Percentiles rank a stretch among this genome's conserved stretches.
phyloP scores from a whole-genome alignment of 1,140 invertebrate species.

The Temnothorax nylanderi region DNA sequence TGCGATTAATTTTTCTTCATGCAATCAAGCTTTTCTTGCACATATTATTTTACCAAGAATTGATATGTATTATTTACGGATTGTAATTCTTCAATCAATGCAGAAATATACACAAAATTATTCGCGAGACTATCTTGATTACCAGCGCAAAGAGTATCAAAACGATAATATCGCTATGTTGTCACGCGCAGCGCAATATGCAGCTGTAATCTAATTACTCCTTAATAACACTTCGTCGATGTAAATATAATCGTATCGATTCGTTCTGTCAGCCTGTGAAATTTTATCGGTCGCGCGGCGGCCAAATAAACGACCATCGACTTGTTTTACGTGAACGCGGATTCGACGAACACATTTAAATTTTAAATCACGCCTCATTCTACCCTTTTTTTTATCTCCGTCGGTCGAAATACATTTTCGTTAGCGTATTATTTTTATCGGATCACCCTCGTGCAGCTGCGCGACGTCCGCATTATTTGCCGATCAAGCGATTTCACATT shows the following conservation, averaged over 20 bases:
- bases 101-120: background rate
- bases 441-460: constrained; percentile 24
- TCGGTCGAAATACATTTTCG: constrained; percentile 43
- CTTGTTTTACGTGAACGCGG: constrained; percentile 55
- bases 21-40: background rate
- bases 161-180: constrained; percentile 6
- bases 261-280: constrained; percentile 25
- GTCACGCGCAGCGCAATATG: constrained; percentile 6
- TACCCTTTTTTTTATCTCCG: background rate
- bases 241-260: constrained; percentile 55
- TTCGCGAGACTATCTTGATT: background rate
- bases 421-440: constrained; percentile 50
- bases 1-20: background rate
- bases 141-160: constrained; percentile 27
- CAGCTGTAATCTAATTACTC: constrained; percentile 44
- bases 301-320: constrained; percentile 49
- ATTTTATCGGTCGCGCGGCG: constrained; percentile 32
- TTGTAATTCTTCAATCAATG: background rate
- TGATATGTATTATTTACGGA: background rate
- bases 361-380: constrained; percentile 49
- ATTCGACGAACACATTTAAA: constrained; percentile 53
- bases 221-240: constrained; percentile 48
- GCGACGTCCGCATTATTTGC: constrained; percentile 22
- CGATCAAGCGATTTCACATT: constrained; percentile 34
- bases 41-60: background rate